A percentile compares a stretch with the other conserved stretches of the same genome.
Conservation (phyloP, 2,113 vertebrate species). For the Tachysurus fulvidraco region DNA sequence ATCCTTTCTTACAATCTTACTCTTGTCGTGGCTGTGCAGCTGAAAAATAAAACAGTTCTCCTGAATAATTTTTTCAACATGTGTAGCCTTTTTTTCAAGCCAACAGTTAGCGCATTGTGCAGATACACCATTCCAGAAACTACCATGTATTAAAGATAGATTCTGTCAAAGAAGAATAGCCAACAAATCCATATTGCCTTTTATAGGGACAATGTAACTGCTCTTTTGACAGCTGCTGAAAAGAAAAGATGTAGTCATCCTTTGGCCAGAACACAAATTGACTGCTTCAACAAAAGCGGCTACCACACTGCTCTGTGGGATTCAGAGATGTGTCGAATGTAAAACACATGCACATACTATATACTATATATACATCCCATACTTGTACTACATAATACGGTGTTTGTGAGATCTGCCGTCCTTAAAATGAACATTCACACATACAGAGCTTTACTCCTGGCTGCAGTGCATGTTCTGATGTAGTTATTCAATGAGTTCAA, state of each 20-base stretch:
- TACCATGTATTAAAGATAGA: background rate
- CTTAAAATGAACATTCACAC: background rate
- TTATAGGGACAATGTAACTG: slow-evolving; percentile 63
- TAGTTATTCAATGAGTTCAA: too few relatives aligned
- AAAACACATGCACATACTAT: background rate
- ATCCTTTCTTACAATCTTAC: background rate
- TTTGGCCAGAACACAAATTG: background rate
- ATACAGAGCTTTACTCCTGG: background rate
- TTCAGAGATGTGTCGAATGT: background rate
- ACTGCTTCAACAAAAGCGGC: slow-evolving; percentile 17
- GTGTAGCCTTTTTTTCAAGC: background rate
- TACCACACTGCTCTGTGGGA: slow-evolving; percentile 5
- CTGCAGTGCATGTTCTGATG: background rate
- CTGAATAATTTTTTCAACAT: background rate
- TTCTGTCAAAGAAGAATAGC: slow-evolving; percentile 24
- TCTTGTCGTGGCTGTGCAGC: background rate
- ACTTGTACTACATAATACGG: background rate
- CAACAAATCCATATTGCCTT: slow-evolving; percentile 57
- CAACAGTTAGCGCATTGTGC: background rate
- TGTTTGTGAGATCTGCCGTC: background rate
- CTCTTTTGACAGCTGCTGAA: slow-evolving; percentile 61
- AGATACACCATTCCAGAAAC: background rate
- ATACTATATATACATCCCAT: background rate
- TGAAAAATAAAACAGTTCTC: background rate
- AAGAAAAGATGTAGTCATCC: slow-evolving; percentile 30